These are phyloP conservation scores for Sternarchorhynchus goeldii DNA, from an alignment of 2,797 vertebrate species.

Conservation along the genomic window DNA sequence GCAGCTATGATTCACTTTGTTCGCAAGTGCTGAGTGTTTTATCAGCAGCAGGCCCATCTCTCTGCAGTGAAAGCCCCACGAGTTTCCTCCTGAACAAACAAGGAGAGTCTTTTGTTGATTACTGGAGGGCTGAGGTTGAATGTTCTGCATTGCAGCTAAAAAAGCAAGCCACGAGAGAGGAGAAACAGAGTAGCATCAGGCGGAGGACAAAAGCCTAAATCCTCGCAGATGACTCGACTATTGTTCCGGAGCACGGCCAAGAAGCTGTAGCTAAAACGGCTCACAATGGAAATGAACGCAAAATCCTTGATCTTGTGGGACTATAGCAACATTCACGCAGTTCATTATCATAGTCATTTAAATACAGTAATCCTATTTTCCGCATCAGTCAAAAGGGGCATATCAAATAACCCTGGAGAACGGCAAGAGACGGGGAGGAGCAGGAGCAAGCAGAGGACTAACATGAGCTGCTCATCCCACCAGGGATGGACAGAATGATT, in stretches of 20 bases:
- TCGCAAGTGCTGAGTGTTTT: neutral
- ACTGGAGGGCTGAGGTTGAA: constrained; percentile 31
- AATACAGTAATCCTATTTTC: constrained; percentile 68
- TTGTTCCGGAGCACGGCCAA: constrained; percentile 53
- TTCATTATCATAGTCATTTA: constrained; percentile 66
- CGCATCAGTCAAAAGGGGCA: constrained; percentile 61
- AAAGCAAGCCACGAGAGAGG: constrained; percentile 35
- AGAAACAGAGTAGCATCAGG: constrained; percentile 58
- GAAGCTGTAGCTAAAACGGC: constrained; percentile 54
- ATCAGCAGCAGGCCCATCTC: constrained; percentile 37
- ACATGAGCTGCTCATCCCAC: constrained; percentile 48
- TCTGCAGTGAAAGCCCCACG: constrained; percentile 14
- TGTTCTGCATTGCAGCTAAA: constrained; percentile 28
- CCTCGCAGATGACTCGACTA: constrained; percentile 59
- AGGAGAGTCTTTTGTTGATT: constrained; percentile 16
- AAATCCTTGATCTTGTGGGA: constrained; percentile 57
- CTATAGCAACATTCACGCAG: constrained; percentile 51
- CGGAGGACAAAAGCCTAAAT: constrained; percentile 57
- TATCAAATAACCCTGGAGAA: constrained; percentile 61
- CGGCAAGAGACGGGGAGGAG: constrained; percentile 51
- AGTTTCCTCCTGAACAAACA: constrained; percentile 22
- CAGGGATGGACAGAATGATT: constrained; percentile 57
- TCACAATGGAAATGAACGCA: constrained; percentile 57
- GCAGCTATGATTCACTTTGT: constrained; percentile 16
- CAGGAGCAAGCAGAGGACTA: constrained; percentile 49